These are phyloP conservation scores for Ceriagrion tenellum DNA, from an alignment of 2,888 invertebrate species.

Conservation along the genomic window DNA sequence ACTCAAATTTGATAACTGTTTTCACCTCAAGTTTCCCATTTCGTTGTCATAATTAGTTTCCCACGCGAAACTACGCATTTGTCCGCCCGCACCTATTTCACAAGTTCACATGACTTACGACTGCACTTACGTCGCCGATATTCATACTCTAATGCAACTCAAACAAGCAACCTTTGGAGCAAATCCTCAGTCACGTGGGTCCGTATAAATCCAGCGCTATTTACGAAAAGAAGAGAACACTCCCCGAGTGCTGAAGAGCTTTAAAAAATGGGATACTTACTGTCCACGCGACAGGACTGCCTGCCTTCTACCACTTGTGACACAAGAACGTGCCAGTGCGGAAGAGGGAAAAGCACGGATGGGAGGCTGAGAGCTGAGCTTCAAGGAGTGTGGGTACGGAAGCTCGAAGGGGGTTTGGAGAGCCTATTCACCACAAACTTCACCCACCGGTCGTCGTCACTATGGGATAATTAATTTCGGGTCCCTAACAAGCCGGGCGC, in stretches of 20 bases:
- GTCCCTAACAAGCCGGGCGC: slow-evolving; percentile 17
- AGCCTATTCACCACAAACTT: slow-evolving; percentile 12
- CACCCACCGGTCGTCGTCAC: slow-evolving; percentile 2
- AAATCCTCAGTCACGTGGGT: too few species aligned
- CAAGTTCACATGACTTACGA: too few species aligned
- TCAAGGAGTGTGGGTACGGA: neutral
- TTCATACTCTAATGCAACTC: too few species aligned
- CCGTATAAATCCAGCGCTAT: neutral
- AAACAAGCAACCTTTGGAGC: too few species aligned
- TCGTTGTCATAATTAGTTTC: too few species aligned
- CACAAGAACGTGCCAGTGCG: neutral
- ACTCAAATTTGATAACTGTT: too few species aligned
- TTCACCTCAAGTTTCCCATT: too few species aligned
- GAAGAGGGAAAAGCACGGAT: neutral
- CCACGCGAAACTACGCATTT: too few species aligned
- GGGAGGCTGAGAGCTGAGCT: neutral
- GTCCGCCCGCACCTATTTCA: too few species aligned
- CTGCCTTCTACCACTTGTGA: neutral
- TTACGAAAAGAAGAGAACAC: neutral
- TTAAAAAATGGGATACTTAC: neutral
- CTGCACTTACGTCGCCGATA: too few species aligned
- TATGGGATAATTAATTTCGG: slow-evolving; percentile 40
- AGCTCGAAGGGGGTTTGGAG: neutral
- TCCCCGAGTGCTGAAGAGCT: neutral
- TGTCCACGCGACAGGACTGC: neutral